These are phyloP conservation scores for Catamblyrhynchus diadema DNA, from an alignment of 2,797 vertebrate species.

Conservation along the genomic window DNA sequence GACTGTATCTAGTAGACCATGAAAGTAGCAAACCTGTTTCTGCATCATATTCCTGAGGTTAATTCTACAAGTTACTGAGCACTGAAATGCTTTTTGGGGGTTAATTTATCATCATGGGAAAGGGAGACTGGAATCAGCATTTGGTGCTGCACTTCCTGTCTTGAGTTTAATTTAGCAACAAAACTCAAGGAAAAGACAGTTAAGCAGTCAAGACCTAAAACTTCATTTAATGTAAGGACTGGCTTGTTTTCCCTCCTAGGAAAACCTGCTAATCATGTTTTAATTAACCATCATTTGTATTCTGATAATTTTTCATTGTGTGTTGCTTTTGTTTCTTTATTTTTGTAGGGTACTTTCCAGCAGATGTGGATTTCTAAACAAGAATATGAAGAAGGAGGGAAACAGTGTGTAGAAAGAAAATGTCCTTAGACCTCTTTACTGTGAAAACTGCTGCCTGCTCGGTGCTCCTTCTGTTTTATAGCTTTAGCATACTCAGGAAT, in stretches of 20 bases:
- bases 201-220: background rate
- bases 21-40: background rate
- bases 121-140: background rate
- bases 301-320: background rate
- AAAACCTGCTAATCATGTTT: background rate
- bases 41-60: background rate
- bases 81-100: background rate
- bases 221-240: background rate
- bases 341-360: slow-evolving; percentile 93
- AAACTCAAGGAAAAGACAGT: background rate
- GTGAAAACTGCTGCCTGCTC: slow-evolving; percentile 53
- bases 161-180: background rate
- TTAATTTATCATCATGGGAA: background rate
- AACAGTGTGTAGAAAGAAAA: slow-evolving; percentile 98
- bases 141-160: background rate
- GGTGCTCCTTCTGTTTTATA: slow-evolving; percentile 73
- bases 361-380: slow-evolving; percentile 99
- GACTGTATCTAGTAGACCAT: background rate
- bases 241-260: background rate
- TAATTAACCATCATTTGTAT: background rate
- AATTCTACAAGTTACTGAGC: background rate
- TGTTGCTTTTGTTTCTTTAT: background rate
- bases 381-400: slow-evolving; percentile 98
- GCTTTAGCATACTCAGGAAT: slow-evolving; percentile 91
- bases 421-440: slow-evolving; percentile 83